Conservation (phyloP, 2,888 invertebrate genomes). For the Scelioninae gen. 1 region DNA sequence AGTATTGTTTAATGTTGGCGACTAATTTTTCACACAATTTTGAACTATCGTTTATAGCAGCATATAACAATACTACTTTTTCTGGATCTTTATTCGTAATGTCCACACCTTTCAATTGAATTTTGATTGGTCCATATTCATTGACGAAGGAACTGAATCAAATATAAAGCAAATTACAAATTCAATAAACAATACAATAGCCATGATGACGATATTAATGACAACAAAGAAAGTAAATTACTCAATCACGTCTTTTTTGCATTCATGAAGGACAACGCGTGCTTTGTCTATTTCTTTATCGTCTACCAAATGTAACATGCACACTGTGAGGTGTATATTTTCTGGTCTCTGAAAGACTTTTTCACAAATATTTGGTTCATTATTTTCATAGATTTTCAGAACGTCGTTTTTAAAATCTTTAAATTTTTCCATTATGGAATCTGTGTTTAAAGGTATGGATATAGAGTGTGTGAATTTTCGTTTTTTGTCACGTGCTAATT, state of each 20-base stretch:
- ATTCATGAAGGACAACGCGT: conserved; percentile 87
- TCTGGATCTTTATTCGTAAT: conserved; percentile 92
- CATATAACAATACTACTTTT: conserved; percentile 92
- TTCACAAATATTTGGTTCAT: conserved; percentile 88
- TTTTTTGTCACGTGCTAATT: no score
- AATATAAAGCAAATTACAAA: no score
- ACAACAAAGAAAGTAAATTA: no score
- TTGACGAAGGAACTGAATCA: conserved; percentile 83
- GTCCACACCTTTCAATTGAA: conserved; percentile 90
- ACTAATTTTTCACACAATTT: conserved; percentile 87
- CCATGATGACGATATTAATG: neutral
- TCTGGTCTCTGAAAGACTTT: conserved; percentile 89
- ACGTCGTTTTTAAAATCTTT: conserved; percentile 87
- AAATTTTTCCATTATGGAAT: conserved; percentile 87
- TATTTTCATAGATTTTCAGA: conserved; percentile 83
- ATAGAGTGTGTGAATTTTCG: conserved; percentile 96
- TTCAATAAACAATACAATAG: neutral
- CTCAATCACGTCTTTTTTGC: conserved; percentile 88
- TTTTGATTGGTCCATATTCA: conserved; percentile 85
- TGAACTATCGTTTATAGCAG: conserved; percentile 85
- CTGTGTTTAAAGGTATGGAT: conserved; percentile 89
- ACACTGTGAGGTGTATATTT: conserved; percentile 93
- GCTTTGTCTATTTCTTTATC: conserved; percentile 90
- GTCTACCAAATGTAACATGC: conserved; percentile 90
- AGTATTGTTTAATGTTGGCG: conserved; percentile 86